Evolutionary conservation across 2,113 vertebrate species (phyloP), one percentile per base, ranked within the genome.

Genomic region (Martes martes): DNA sequence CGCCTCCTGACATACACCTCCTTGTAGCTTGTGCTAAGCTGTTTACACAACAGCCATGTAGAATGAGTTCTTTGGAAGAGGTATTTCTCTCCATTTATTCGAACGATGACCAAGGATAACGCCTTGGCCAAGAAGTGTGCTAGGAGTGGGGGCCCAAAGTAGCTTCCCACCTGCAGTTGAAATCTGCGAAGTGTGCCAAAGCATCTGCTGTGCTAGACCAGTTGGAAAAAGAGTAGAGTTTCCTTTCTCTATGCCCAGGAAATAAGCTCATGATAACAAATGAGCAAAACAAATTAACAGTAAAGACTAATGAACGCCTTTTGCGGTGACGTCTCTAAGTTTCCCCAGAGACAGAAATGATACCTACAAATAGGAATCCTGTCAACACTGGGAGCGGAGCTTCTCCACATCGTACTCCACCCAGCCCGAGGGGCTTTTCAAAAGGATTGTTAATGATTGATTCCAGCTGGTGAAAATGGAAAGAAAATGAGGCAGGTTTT

Each of bases 391-490:
- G 42, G 28, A 76, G 33, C 23, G 57, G 83, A 52, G 16, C 86
- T 86, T 93, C 42, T 59, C 33, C 67, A 4, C 19, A 26, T 21
- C 28, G 2, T 45, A 85, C 50, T 24, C 36, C 57, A 55, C 55
- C 50, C 87, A 85, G 9, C 26, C 55, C 11, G 6, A 57, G 91
- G 71, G 31, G 7, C 50, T 86, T 96, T 96, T 88, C 45, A 90
- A 87, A 55, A 73, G 50, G 14, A 86, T 71, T 85, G 45, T 59
- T 89, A 45, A 45, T 23, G 55, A 97, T 95, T 45, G 57, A 90
- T 78, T 95, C 95, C 96, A 97, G 95, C 93, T 98, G 95, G 71
- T 79, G 61, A 88, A 97, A 96, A 97, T 85, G 45, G 94, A 96
- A 97, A 92, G 79, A 95, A 96, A 96, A 84, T 0, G 52, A 87